Percentiles rank a stretch among this genome's conserved stretches.
phyloP scores from a whole-genome alignment of 2,888 invertebrate genomes.

The Cremastinae sp. region DNA sequence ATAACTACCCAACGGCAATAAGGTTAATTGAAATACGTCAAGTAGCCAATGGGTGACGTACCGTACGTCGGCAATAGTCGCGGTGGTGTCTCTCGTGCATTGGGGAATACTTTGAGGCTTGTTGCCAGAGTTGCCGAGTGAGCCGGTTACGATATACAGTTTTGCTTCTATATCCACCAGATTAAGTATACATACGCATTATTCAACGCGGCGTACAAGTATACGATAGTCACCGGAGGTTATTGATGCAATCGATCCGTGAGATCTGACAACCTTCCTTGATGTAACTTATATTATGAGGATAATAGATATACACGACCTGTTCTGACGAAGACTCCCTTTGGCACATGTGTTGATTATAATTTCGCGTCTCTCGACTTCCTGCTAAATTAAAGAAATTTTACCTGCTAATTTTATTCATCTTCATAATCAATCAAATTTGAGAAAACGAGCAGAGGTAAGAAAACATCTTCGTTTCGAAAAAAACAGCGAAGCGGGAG shows the following conservation, averaged over 20 bases:
- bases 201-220: conserved; percentile 10
- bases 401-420: too few relatives aligned
- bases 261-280: conserved; percentile 32
- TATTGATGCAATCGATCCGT: conserved; percentile 35
- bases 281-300: conserved; percentile 26
- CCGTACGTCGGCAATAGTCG: conserved; percentile 31
- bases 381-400: too few relatives aligned
- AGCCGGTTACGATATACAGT: conserved; percentile 10
- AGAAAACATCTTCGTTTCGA: neutral
- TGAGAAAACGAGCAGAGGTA: neutral
- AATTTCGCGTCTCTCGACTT: too few relatives aligned
- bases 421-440: too few relatives aligned
- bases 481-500: neutral
- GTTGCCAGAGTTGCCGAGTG: conserved; percentile 28
- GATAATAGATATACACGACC: too few relatives aligned
- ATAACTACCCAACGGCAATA: conserved; percentile 72
- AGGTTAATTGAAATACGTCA: conserved; percentile 77
- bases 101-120: conserved; percentile 70
- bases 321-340: too few relatives aligned
- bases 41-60: conserved; percentile 66
- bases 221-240: too few relatives aligned
- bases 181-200: conserved; percentile 12
- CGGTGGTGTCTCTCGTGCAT: conserved; percentile 28
- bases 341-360: too few relatives aligned
- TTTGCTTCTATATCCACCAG: conserved; percentile 6